A percentile compares a stretch with the other conserved stretches of the same genome.
Evolutionary conservation across 1,140 invertebrate species (phyloP).

Genomic region (Zophobas morio): DNA sequence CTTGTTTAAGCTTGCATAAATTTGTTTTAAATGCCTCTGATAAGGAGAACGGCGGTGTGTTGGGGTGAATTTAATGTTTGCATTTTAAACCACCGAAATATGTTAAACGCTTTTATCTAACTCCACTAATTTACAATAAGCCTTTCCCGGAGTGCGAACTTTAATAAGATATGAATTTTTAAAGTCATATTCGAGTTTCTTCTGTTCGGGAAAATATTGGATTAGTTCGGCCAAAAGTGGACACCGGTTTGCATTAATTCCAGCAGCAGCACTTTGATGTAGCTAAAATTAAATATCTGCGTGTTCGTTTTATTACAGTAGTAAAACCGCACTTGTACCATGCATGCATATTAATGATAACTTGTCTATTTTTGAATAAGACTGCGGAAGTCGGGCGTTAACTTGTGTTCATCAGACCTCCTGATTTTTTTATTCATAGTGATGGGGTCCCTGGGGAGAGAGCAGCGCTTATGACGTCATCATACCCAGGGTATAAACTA

Average conservation of each 20-base stretch:
- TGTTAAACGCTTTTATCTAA: constrained; percentile 32
- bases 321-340: constrained; percentile 23
- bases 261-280: background rate
- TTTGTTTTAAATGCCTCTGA: constrained; percentile 42
- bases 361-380: constrained; percentile 21
- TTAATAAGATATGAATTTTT: constrained; percentile 25
- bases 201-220: no score
- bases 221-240: no score
- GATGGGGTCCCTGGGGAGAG: no score
- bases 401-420: no score
- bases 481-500: no score
- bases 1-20: constrained; percentile 43
- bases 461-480: no score
- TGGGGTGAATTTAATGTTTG: constrained; percentile 42
- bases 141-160: background rate
- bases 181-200: no score
- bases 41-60: constrained; percentile 35
- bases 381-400: background rate
- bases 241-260: background rate
- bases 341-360: constrained; percentile 13
- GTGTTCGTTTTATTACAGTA: constrained; percentile 9
- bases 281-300: constrained; percentile 32
- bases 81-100: constrained; percentile 40
- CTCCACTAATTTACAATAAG: constrained; percentile 4
- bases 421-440: no score